Conservation (phyloP, 2,113 vertebrate genomes). For the Cygnus atratus region DNA sequence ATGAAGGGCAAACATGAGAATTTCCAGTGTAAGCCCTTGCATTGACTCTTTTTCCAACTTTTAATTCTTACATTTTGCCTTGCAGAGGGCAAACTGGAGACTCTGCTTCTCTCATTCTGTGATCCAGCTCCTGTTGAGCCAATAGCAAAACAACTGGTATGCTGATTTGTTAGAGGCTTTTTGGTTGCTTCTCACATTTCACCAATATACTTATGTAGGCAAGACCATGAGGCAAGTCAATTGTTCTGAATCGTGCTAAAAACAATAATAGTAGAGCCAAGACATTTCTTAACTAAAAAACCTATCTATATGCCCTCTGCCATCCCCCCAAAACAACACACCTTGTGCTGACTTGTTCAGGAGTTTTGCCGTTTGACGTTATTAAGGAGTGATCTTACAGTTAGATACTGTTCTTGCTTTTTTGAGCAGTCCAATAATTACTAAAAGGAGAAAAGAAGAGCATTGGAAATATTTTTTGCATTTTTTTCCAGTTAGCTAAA, state of each 20-base stretch:
- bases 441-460: background rate
- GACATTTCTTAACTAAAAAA: background rate
- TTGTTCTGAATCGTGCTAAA: background rate
- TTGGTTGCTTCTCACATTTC: background rate
- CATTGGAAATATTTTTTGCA: background rate
- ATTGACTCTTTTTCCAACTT: background rate
- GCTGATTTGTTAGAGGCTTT: background rate
- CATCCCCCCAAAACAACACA: background rate
- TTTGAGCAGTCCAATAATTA: background rate
- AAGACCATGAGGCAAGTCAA: background rate
- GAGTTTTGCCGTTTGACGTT: background rate
- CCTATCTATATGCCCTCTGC: rapidly evolving
- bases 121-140: background rate
- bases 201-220: background rate
- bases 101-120: background rate
- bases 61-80: background rate
- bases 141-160: background rate
- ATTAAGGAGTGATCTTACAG: background rate
- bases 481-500: background rate
- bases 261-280: background rate
- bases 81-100: background rate
- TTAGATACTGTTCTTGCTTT: background rate
- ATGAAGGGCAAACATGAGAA: background rate
- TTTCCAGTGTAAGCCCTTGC: background rate
- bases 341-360: background rate